Evolutionary conservation across 2,888 invertebrate species (phyloP).

Genomic region (Vandiemenella viatica): DNA sequence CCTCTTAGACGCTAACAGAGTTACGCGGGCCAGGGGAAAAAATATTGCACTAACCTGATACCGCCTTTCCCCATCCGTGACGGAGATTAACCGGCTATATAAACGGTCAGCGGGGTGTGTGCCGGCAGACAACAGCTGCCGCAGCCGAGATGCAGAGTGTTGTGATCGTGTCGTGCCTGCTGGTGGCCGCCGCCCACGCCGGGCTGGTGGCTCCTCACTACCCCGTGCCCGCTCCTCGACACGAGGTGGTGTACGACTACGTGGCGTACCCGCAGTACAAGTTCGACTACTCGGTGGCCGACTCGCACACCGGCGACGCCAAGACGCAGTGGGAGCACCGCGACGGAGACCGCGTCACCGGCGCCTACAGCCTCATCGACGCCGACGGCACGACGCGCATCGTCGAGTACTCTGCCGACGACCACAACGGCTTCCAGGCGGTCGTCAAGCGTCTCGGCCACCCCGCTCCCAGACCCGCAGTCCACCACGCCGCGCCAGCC

Average conservation of each 20-base stretch:
- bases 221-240: not conserved
- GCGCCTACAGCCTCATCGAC: slow-evolving; percentile 1
- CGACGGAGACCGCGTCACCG: not conserved
- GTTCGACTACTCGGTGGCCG: slow-evolving; percentile 1
- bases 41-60: no score
- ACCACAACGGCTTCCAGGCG: slow-evolving; percentile 21
- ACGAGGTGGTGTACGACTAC: not conserved
- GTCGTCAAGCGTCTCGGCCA: slow-evolving; percentile 19
- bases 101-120: no score
- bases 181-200: not conserved
- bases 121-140: no score
- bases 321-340: not conserved
- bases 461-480: not conserved
- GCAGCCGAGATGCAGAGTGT: not conserved
- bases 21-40: no score
- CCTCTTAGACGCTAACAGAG: no score
- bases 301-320: slow-evolving; percentile 1
- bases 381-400: slow-evolving; percentile 6
- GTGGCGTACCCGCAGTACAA: not conserved
- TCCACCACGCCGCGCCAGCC: not conserved
- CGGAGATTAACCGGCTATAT: no score
- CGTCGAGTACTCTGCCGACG: slow-evolving; percentile 21
- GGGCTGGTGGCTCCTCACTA: not conserved
- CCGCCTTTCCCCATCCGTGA: not conserved
- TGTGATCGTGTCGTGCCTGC: not conserved